These are phyloP conservation scores for Pituophis catenifer DNA, from an alignment of 2,113 vertebrate genomes.

Conservation along the genomic window DNA sequence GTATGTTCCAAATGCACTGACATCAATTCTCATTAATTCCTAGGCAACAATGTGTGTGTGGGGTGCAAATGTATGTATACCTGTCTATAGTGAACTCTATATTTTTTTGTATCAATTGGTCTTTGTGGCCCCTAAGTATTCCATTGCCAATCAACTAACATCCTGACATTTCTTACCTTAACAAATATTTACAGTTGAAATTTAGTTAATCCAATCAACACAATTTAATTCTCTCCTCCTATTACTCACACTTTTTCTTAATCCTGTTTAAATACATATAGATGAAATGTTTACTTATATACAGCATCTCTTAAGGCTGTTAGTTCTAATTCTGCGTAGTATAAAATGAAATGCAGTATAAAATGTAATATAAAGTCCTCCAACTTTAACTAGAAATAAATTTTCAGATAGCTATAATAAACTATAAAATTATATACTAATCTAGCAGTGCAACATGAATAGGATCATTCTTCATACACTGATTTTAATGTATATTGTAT, in stretches of 20 bases:
- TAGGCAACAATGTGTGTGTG: neutral
- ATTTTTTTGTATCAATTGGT: neutral
- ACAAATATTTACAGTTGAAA: accelerated
- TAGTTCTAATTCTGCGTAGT: neutral
- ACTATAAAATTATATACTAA: neutral
- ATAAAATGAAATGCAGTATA: neutral
- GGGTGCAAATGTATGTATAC: too few relatives aligned
- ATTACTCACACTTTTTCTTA: neutral
- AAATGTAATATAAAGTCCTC: neutral
- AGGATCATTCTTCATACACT: neutral
- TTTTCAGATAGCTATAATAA: neutral
- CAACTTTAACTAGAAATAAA: neutral
- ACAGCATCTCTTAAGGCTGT: neutral
- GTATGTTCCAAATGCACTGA: neutral
- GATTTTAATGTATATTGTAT: neutral
- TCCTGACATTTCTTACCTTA: neutral
- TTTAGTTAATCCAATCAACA: accelerated
- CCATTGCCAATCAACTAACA: neutral
- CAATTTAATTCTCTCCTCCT: neutral
- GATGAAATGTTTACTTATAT: neutral
- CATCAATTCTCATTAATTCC: neutral
- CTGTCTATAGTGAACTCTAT: too few relatives aligned
- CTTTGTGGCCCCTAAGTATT: neutral
- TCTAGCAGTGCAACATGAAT: neutral
- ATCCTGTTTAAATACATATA: neutral